These are phyloP conservation scores for Pocillopora verrucosa DNA, from an alignment of 64 coral and sea anemone genomes.

Conservation along the genomic window DNA sequence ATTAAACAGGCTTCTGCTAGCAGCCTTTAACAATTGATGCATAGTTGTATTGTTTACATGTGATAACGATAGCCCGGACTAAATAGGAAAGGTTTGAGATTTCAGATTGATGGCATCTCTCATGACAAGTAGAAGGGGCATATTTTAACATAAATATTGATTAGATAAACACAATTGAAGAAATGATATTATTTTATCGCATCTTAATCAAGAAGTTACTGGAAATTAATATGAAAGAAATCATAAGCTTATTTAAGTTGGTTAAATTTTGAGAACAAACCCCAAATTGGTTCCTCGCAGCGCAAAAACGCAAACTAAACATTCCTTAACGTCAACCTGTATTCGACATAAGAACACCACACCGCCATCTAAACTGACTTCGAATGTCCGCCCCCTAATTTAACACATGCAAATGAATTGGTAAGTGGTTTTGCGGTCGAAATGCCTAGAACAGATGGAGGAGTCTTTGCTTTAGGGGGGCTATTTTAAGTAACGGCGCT, in stretches of 20 bases:
- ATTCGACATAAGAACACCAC: neutral
- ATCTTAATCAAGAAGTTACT: neutral
- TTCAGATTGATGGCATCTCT: neutral
- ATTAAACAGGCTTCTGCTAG: neutral
- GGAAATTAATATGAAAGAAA: neutral
- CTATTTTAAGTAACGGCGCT: neutral
- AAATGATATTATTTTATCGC: neutral
- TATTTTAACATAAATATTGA: conserved; percentile 30
- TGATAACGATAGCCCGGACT: neutral
- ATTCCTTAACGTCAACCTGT: neutral
- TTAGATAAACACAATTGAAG: conserved; percentile 20
- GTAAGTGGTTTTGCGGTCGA: neutral
- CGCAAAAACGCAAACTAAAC: neutral
- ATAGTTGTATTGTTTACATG: neutral
- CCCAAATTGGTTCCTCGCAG: neutral
- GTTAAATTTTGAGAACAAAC: neutral
- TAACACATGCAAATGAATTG: conserved; percentile 30
- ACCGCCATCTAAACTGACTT: neutral
- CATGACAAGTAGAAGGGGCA: neutral
- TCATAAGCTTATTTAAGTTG: neutral
- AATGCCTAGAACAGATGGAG: neutral
- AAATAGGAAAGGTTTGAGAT: neutral
- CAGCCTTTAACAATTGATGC: neutral
- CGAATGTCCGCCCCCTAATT: neutral
- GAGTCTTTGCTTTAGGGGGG: neutral